A percentile compares a stretch with the other conserved stretches of the same genome.
These are phyloP conservation scores for Drosophila simulans DNA, from an alignment of 1,140 invertebrate species.

Conservation along the genomic window DNA sequence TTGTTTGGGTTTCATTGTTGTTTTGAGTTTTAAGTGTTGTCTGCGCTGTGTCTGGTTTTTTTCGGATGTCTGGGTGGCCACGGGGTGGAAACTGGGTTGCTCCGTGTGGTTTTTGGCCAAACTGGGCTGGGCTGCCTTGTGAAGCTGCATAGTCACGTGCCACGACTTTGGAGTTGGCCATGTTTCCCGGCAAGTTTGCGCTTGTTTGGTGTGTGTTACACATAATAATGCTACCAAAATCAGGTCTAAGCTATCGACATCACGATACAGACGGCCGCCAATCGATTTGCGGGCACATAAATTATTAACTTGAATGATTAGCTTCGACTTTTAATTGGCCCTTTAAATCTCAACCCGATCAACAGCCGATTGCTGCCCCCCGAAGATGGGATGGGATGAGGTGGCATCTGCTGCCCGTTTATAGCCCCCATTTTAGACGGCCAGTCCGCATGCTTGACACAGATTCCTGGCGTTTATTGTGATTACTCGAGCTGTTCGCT, in stretches of 20 bases:
- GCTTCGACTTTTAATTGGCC: not conserved
- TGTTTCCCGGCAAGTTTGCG: constrained; percentile 28
- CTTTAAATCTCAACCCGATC: not conserved
- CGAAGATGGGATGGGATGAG: not conserved
- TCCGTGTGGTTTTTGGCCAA: not conserved
- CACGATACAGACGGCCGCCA: not conserved
- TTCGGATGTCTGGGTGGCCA: not conserved
- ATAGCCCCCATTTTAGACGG: constrained; percentile 7
- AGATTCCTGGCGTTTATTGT: constrained; percentile 65
- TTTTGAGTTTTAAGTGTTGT: constrained; percentile 49
- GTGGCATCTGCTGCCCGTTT: constrained; percentile 14
- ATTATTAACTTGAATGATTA: constrained; percentile 8
- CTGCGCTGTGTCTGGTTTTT: constrained; percentile 44
- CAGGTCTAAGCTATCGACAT: constrained; percentile 18
- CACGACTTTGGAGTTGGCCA: constrained; percentile 43
- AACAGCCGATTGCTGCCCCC: not conserved
- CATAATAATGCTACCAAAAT: constrained; percentile 28
- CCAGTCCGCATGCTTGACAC: constrained; percentile 53
- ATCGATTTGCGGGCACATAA: not conserved
- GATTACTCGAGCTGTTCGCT: constrained; percentile 24
- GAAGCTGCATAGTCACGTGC: constrained; percentile 61
- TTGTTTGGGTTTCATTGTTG: constrained; percentile 8
- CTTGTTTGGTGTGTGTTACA: constrained; percentile 30
- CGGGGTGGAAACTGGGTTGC: not conserved
- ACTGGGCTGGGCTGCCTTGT: constrained; percentile 24